Evolutionary conservation across 2,113 vertebrate genomes (phyloP).

Genomic region (Osmerus eperlanus): DNA sequence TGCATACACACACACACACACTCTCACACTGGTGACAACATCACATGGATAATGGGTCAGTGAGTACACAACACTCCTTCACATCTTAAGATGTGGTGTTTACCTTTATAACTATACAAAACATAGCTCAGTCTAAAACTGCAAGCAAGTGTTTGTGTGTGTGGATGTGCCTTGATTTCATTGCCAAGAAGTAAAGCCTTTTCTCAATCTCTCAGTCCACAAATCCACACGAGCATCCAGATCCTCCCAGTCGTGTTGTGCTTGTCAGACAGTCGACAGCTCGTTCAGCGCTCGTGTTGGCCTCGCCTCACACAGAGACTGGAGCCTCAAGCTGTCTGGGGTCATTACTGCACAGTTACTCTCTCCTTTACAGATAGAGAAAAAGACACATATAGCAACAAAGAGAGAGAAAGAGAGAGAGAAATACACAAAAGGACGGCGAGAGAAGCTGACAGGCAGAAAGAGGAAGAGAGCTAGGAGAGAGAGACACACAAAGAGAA

Average conservation of each 20-base stretch:
- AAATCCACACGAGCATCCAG: slow-evolving; percentile 16
- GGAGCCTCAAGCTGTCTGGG: slow-evolving; percentile 62
- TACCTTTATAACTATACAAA: background rate
- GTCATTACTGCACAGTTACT: slow-evolving; percentile 65
- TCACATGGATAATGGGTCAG: background rate
- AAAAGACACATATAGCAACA: slow-evolving; percentile 37
- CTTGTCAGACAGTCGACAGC: slow-evolving; percentile 48
- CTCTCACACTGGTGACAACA: background rate
- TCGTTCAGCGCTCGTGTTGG: slow-evolving; percentile 63
- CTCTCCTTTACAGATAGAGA: slow-evolving; percentile 41
- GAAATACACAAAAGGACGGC: too few relatives aligned
- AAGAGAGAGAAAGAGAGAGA: background rate
- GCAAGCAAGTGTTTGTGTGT: slow-evolving; percentile 4
- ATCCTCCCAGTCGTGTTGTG: slow-evolving; percentile 32
- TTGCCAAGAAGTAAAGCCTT: background rate
- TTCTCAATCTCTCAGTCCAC: background rate
- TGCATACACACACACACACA: background rate
- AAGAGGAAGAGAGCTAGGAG: background rate
- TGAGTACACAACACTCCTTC: background rate
- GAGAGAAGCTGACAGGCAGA: too few relatives aligned
- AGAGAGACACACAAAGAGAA: too few relatives aligned
- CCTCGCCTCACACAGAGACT: slow-evolving; percentile 57
- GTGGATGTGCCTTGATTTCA: background rate
- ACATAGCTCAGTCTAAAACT: slow-evolving; percentile 8
- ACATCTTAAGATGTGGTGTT: background rate